Evolutionary conservation across 2,797 vertebrate genomes (phyloP).

Genomic region (Lateolabrax maculatus): DNA sequence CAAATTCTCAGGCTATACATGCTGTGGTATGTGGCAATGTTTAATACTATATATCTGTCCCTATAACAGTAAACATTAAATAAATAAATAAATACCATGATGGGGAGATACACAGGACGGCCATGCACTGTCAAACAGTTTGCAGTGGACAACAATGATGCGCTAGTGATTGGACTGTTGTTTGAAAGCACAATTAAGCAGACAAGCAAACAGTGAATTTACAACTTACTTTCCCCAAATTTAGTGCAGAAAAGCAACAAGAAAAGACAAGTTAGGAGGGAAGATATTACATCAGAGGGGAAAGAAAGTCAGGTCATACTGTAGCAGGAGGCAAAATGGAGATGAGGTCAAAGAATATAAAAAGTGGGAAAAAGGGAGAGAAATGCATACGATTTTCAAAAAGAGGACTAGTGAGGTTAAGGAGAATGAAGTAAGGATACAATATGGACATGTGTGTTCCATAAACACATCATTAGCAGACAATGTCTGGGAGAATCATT

Average conservation of each 20-base stretch:
- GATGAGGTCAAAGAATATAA: neutral
- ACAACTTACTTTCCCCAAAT: slow-evolving; percentile 41
- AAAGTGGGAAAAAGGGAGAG: neutral
- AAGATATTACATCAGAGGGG: neutral
- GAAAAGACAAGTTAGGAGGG: slow-evolving; percentile 17
- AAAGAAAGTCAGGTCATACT: slow-evolving; percentile 25
- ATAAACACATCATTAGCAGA: slow-evolving; percentile 70
- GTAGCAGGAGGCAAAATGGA: slow-evolving; percentile 13
- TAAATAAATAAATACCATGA: neutral
- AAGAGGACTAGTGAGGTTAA: slow-evolving; percentile 31
- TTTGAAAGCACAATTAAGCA: slow-evolving; percentile 12
- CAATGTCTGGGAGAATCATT: slow-evolving; percentile 65
- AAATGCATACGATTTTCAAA: slow-evolving; percentile 33
- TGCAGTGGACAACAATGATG: slow-evolving; percentile 1
- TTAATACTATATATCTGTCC: neutral
- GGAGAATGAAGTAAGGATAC: slow-evolving; percentile 51
- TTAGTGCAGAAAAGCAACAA: slow-evolving; percentile 26
- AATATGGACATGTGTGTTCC: slow-evolving; percentile 61
- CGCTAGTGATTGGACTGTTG: neutral
- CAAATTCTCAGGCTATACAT: neutral
- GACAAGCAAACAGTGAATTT: slow-evolving; percentile 5
- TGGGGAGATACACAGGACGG: neutral
- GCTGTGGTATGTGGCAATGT: neutral
- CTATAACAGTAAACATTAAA: neutral
- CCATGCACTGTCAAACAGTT: slow-evolving; percentile 9